These are phyloP conservation scores for Sebastes steindachneri DNA, from an alignment of 2,797 vertebrate genomes.

Conservation along the genomic window DNA sequence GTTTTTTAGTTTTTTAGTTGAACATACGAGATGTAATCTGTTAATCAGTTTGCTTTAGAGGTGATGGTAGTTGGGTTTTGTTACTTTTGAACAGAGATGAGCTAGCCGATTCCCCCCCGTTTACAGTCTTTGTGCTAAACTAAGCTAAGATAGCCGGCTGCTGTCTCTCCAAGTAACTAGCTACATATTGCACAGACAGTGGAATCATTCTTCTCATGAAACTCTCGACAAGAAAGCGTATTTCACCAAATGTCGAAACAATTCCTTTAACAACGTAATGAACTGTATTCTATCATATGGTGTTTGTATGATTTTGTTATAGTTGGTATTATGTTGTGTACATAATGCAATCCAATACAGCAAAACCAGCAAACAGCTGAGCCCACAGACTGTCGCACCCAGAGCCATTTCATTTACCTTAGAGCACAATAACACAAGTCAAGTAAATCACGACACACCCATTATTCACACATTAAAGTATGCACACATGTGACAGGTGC, in stretches of 20 bases:
- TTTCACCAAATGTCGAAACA: neutral
- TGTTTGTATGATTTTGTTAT: neutral
- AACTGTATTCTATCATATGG: neutral
- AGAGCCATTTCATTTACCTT: neutral
- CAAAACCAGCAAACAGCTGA: neutral
- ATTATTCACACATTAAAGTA: neutral
- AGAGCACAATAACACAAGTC: neutral
- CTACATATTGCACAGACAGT: neutral
- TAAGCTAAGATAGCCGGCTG: neutral
- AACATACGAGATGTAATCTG: neutral
- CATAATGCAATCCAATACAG: neutral
- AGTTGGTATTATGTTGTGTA: neutral
- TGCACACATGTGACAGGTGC: neutral
- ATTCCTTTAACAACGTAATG: neutral
- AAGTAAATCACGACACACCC: neutral
- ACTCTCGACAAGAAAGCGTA: neutral
- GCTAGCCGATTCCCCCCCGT: neutral
- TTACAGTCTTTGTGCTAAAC: neutral
- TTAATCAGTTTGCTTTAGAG: neutral
- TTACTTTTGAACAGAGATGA: accelerated
- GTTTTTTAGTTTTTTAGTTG: neutral
- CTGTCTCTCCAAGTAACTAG: neutral
- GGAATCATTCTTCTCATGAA: neutral
- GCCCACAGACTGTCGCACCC: slow-evolving; percentile 34
- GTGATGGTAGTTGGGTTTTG: neutral